Evolutionary conservation across 1,140 invertebrate genomes (phyloP).

Genomic region (Neotoxoptera formosana): DNA sequence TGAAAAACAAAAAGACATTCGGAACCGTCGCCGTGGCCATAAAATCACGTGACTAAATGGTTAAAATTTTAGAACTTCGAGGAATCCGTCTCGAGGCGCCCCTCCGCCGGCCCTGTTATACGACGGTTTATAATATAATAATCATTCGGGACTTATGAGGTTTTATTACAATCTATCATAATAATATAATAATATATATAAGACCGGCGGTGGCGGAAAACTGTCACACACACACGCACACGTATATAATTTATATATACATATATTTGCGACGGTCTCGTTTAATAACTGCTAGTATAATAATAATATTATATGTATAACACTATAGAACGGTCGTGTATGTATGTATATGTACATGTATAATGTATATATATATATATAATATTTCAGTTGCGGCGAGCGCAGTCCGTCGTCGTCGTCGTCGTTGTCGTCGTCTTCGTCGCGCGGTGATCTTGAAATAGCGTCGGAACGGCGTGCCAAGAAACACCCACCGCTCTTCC

Average conservation of each 20-base stretch:
- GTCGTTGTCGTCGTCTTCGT: slow-evolving; percentile 23
- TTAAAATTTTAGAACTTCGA: not conserved
- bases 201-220: not conserved
- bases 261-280: not conserved
- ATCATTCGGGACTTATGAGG: not conserved
- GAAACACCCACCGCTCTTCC: slow-evolving; percentile 9
- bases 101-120: not conserved
- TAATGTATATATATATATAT: slow-evolving; percentile 7
- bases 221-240: not conserved
- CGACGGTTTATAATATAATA: not conserved
- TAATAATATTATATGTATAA: not conserved
- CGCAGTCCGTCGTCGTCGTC: not conserved
- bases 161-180: slow-evolving; percentile 30
- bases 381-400: not conserved
- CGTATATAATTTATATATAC: not conserved
- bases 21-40: not conserved
- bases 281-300: slow-evolving; percentile 14
- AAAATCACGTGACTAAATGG: not conserved
- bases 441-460: slow-evolving; percentile 48
- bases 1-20: slow-evolving; percentile 6
- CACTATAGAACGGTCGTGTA: not conserved
- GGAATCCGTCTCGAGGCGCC: not conserved
- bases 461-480: slow-evolving; percentile 47
- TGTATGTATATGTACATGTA: too few relatives aligned
- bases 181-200: not conserved